Base-by-base conservation (phyloP, 2,797 vertebrate genomes). In the Myotis myotis region DNA sequence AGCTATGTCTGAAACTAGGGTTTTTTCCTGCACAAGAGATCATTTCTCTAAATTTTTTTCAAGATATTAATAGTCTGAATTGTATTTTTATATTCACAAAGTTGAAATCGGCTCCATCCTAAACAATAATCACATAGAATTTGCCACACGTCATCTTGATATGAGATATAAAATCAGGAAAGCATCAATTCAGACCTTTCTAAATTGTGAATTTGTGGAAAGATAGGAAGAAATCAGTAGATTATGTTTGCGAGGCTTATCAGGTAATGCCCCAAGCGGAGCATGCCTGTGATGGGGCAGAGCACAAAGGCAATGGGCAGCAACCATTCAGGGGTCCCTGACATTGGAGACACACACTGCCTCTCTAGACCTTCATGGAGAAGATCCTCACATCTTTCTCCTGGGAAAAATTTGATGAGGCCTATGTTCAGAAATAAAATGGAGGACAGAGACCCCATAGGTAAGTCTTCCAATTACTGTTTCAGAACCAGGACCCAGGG, bases 1-100 rank as follows among this genome's bases (percentile, higher is more conserved):
- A 87, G 70, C 95, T 93, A 64, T 92, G 64, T 90, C 95, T 82
- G 75, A 90, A 66, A 95, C 41, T 44, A 44, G 25, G 16, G 20
- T 7, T 5, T 51, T 76, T 51, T 75, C 20, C 55, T 82, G 8
- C 64, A 25, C 6, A 74, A 10, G 51, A 91, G 70, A 84, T 90
- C 62, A 68, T 68, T 71, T 79, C 36, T 47, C 38, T n/a, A 74
- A 57, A 30, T 60, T 83, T 62, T 62, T 81, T 85, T 22, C 3
- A 84, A 64, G 86, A 30, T 62, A 80, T 44, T 70, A 90, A 25
- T 51, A 82, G 51, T 7, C 8, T 88, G 33, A 17, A 76, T 78
- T 94, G 19, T 81, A 55, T 44, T 80, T 86, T 91, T 83, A 44
- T 49, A 71, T 9, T 68, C 74, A 83, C n/a, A 62, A 66, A 88